Base-by-base conservation (phyloP, 2,113 vertebrate species). In the Lepisosteus osseus region DNA sequence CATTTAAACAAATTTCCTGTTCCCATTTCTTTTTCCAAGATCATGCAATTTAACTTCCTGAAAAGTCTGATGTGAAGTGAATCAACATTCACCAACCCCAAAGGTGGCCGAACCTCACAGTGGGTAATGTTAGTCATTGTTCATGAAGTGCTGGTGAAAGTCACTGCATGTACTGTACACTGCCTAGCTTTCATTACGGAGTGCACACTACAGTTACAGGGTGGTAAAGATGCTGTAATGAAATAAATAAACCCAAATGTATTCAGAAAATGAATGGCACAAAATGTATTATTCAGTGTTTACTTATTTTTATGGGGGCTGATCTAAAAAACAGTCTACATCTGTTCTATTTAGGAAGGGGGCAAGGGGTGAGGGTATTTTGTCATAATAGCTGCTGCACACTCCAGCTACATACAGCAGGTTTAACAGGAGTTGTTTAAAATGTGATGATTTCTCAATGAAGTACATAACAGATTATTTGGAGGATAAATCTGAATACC, bases 11-110 rank as follows among this genome's bases (percentile, higher is more conserved):
- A 29, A 29, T 29, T 29, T 29, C 29, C 29, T 29, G 57, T 79
- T 79, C 77, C 78, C 70, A 74, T 61, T 1, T 66, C 47, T 51
- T 44, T n/a, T 43, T 77, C 75, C 78, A 72, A 68, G 64, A 62
- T 62, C 70, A 61, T 54, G 54, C 61, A 41, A 67, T 63, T 67
- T 62, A 15, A 66, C 70, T 75, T 74, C 76, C 72, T 72, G 74
- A 45, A 14, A 47, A 29, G 56, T 42, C 57, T 67, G 69, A 61
- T 29, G 29, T 29, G 29, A 29, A 29, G 29, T 29, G 69, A 75
- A 66, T 67, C 12, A 45, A 29, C 63, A 7, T 55, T 70, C 45
- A 43, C 61, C 62, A 13, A 44, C 61, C 62, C 70, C 0, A 41
- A 47, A 11, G 61, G n/a, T 8, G 11, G 62, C 45, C 14, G 51